Base-by-base conservation (phyloP, 2,113 vertebrate species). In the Sialia sialis region DNA sequence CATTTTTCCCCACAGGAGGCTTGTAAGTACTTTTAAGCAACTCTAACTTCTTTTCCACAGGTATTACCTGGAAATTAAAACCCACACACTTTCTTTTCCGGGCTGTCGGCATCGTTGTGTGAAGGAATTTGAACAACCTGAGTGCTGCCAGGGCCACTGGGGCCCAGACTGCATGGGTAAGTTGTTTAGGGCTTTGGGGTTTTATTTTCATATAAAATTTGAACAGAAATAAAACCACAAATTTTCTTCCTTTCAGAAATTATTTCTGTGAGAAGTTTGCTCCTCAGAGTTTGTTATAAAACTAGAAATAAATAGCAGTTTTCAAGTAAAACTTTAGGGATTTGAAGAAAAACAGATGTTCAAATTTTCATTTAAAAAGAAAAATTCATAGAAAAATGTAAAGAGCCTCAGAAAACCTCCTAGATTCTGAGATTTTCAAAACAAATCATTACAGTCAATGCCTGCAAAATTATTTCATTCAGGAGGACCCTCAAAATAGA, bases 141-240 rank as follows among this genome's bases (percentile, higher is more conserved):
- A 93, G 27, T 98, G 98, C 79, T 98, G 98, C 52, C 93, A 95
- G 34, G 98, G 98, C 8, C 91, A 87, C 51, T 98, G 98, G 98
- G 98, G 98, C 36, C 96, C 97, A 80, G 97, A 98, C 51, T 98
- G 98, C 95, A 66, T 97, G 84, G 98, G 98, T 98, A 86, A 98
- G 97, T n/a, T 56, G 4, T 10, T 20, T 27, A 34, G 30, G 49
- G 13, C 3, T 77, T 75, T 41, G 25, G 8, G 12, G 3, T 6
- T 43, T 38, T 16, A 46, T 14, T 54, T 60, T 54, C 56, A 38
- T 4, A 15, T 2, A 38, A 20, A 55, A 26, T 55, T 49, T 48
- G 10, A 52, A 16, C 10, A 48, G 23, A 77, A 87, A 44, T 19
- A 68, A 82, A 72, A 4, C 5, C 67, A 22, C 19, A 23, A 23